Conservation (phyloP, 2,797 vertebrate genomes). For the Alcedo atthis region DNA sequence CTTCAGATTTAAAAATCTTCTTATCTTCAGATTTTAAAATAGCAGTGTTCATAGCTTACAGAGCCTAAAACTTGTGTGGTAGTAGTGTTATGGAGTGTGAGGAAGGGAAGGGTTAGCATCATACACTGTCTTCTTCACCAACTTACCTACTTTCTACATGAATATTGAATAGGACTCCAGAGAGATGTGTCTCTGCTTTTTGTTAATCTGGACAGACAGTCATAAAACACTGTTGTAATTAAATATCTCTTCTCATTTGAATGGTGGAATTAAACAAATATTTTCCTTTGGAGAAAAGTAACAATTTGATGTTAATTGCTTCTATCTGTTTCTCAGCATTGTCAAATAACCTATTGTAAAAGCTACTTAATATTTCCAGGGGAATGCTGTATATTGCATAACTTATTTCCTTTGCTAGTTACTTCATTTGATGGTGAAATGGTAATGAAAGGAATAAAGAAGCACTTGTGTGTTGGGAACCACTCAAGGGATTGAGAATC, state of each 20-base stretch:
- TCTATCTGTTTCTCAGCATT: constrained; percentile 37
- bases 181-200: not conserved
- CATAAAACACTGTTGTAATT: constrained; percentile 41
- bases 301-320: constrained; percentile 68
- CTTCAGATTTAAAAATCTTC: not conserved
- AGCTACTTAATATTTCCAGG: constrained; percentile 43
- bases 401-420: constrained; percentile 52
- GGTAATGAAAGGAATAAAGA: constrained; percentile 51
- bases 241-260: constrained; percentile 57
- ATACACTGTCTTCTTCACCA: not conserved
- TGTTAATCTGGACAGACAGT: constrained; percentile 33
- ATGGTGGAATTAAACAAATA: constrained; percentile 66
- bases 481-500: constrained; percentile 41
- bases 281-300: constrained; percentile 65
- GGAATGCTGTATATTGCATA: constrained; percentile 38
- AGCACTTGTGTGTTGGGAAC: constrained; percentile 39
- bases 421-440: constrained; percentile 56
- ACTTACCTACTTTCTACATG: not conserved
- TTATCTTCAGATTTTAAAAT: not conserved
- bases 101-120: not conserved
- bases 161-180: not conserved
- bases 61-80: not conserved
- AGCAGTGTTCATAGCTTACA: fast-evolving
- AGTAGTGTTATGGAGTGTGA: not conserved
- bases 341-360: constrained; percentile 45